These are phyloP conservation scores for Arvicola amphibius DNA, from an alignment of 2,797 vertebrate species.

Conservation along the genomic window DNA sequence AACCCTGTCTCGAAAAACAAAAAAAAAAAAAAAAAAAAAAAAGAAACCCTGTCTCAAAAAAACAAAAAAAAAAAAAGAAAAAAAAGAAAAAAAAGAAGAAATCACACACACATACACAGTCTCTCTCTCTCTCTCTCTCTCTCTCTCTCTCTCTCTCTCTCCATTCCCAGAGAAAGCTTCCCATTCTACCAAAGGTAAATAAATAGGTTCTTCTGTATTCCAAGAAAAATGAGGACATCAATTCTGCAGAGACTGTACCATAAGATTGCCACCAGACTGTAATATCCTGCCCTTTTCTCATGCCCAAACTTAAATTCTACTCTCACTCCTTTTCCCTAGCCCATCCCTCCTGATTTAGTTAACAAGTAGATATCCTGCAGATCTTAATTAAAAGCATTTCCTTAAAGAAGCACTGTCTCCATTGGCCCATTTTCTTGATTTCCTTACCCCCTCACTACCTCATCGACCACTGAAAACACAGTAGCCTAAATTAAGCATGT, in stretches of 20 bases:
- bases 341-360: not conserved
- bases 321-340: not conserved
- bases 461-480: not conserved
- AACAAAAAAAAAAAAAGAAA: no score
- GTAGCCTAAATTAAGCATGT: not conserved
- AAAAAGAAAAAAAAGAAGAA: no score
- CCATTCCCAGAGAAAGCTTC: constrained; percentile 39
- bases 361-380: not conserved
- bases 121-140: no score
- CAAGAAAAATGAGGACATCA: not conserved
- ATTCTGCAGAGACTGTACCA: not conserved
- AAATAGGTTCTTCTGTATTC: not conserved
- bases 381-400: not conserved
- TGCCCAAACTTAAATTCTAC: not conserved
- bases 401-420: not conserved
- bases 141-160: no score
- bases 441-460: not conserved
- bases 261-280: not conserved
- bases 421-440: not conserved
- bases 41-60: no score
- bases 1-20: no score
- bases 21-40: no score
- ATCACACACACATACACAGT: not conserved
- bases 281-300: not conserved
- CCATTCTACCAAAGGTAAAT: not conserved